phyloP scores from a whole-genome alignment of 30 jellyfish, hydroid and myxozoan species.

The Cassiopea xamachana region DNA sequence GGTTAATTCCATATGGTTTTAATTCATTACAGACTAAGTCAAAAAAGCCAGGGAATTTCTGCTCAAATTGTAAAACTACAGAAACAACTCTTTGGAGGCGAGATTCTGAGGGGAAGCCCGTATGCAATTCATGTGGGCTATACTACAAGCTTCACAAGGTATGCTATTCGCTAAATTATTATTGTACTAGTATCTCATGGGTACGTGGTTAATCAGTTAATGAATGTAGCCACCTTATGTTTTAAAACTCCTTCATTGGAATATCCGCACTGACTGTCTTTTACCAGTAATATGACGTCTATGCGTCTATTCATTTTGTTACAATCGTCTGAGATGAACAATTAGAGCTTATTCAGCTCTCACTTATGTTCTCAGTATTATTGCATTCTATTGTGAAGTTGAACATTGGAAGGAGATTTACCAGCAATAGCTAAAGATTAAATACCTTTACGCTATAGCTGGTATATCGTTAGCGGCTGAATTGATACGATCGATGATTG shows the following conservation, averaged over 20 bases:
- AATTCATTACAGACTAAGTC: slow-evolving; percentile 8
- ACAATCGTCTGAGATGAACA: slow-evolving; percentile 19
- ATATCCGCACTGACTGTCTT: not conserved
- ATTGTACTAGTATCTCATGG: not conserved
- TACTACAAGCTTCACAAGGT: slow-evolving; percentile 89
- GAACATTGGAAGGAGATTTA: slow-evolving; percentile 12
- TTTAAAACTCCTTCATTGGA: not conserved
- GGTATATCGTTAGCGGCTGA: not conserved
- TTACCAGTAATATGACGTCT: slow-evolving; percentile 22
- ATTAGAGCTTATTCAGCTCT: slow-evolving; percentile 10
- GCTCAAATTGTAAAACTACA: slow-evolving; percentile 87
- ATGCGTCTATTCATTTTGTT: slow-evolving; percentile 3
- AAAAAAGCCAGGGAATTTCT: slow-evolving; percentile 69
- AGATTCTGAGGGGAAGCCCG: slow-evolving; percentile 90
- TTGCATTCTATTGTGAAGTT: not conserved
- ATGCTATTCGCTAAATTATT: not conserved
- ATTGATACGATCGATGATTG: not conserved
- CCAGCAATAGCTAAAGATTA: not conserved
- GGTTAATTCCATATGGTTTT: not conserved
- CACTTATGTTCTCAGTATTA: not conserved
- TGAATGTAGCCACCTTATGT: slow-evolving; percentile 25
- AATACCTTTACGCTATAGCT: not conserved
- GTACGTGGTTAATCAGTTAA: slow-evolving; percentile 12
- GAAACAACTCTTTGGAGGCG: slow-evolving; percentile 92
- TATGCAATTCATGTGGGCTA: slow-evolving; percentile 92